Evolutionary conservation across 2,888 invertebrate species (phyloP).

Genomic region (Drosophila antonietae): DNA sequence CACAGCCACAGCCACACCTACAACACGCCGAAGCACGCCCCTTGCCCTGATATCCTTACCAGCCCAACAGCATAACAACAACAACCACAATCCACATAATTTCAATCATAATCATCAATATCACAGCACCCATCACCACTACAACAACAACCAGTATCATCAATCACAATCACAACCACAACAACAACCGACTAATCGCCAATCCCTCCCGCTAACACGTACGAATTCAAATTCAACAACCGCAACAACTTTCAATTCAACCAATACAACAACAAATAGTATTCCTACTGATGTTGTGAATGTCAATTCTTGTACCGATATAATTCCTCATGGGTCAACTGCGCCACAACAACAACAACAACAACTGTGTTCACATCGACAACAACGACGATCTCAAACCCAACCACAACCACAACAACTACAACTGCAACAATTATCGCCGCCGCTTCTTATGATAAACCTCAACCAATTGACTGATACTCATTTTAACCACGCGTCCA

Average conservation of each 20-base stretch:
- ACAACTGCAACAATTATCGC: constrained; percentile 50
- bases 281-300: constrained; percentile 84
- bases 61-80: constrained; percentile 31
- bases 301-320: constrained; percentile 85
- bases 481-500: constrained; percentile 72
- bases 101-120: constrained; percentile 49
- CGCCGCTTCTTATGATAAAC: constrained; percentile 62
- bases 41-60: constrained; percentile 52
- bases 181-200: constrained; percentile 82
- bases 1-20: background rate
- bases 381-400: constrained; percentile 53
- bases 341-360: constrained; percentile 54
- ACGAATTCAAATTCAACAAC: constrained; percentile 84
- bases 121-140: constrained; percentile 49
- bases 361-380: constrained; percentile 58
- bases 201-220: constrained; percentile 83
- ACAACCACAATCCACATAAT: constrained; percentile 27
- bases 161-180: constrained; percentile 63
- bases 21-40: constrained; percentile 43
- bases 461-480: constrained; percentile 64
- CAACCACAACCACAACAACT: constrained; percentile 40
- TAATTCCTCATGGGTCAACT: constrained; percentile 82
- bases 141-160: constrained; percentile 37
- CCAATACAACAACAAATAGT: constrained; percentile 83
- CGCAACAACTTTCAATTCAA: constrained; percentile 83